These are phyloP conservation scores for Dromius quadrimaculatus DNA, from an alignment of 2,888 invertebrate species.

Conservation along the genomic window DNA sequence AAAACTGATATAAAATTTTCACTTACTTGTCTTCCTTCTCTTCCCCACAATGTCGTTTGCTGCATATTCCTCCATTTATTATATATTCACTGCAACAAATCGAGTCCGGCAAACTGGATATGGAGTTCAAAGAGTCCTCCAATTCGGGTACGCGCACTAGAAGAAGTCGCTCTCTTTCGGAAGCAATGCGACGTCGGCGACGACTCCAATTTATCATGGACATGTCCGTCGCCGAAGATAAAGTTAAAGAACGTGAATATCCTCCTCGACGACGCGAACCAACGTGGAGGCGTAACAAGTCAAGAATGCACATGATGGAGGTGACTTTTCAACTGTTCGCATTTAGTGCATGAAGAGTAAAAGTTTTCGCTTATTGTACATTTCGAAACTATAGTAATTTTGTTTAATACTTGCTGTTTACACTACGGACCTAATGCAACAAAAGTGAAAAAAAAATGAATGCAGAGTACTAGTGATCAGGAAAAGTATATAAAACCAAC, in stretches of 20 bases:
- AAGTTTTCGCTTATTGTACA: too few relatives aligned
- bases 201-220: constrained; percentile 66
- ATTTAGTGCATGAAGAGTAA: too few relatives aligned
- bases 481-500: too few relatives aligned
- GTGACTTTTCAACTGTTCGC: too few relatives aligned
- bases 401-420: too few relatives aligned
- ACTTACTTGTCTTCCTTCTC: constrained; percentile 25
- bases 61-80: constrained; percentile 67
- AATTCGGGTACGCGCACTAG: constrained; percentile 36
- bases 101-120: constrained; percentile 60
- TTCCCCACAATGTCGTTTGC: constrained; percentile 8
- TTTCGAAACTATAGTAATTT: too few relatives aligned
- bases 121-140: constrained; percentile 7
- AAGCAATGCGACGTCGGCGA: not conserved
- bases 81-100: constrained; percentile 70
- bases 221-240: constrained; percentile 68
- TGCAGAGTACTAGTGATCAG: too few relatives aligned
- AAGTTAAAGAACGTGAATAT: constrained; percentile 67
- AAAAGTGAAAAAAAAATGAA: too few relatives aligned
- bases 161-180: constrained; percentile 3
- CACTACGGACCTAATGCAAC: too few relatives aligned
- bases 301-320: constrained; percentile 70
- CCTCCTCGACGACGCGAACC: constrained; percentile 67
- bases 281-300: constrained; percentile 70
- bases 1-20: too few relatives aligned